Evolutionary conservation across 2,797 vertebrate species (phyloP).

Genomic region (Anguilla marmorata): DNA sequence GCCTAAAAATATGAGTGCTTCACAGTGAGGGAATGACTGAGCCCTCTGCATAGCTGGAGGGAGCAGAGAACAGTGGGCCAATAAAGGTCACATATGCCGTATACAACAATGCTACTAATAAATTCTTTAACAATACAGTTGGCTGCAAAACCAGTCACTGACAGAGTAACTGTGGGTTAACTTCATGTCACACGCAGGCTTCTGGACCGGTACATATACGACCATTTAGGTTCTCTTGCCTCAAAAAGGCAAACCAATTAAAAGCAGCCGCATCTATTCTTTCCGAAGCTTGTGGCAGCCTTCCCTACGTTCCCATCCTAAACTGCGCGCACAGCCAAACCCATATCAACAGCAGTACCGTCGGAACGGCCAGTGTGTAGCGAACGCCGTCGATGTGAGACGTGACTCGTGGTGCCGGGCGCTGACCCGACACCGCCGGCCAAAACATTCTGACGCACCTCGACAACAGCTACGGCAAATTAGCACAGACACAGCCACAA

Average conservation of each 20-base stretch:
- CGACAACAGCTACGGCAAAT: background rate
- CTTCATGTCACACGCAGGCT: background rate
- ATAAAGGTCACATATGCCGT: background rate
- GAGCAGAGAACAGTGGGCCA: background rate
- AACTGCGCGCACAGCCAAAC: background rate
- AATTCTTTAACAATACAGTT: background rate
- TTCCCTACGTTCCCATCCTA: background rate
- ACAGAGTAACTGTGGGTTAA: background rate
- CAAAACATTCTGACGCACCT: background rate
- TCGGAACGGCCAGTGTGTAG: background rate
- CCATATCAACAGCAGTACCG: background rate
- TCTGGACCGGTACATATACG: background rate
- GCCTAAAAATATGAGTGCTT: background rate
- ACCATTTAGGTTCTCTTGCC: background rate
- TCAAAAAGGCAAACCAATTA: background rate
- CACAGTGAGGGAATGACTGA: background rate
- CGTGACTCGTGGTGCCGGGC: background rate
- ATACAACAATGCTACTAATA: background rate
- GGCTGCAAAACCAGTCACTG: background rate
- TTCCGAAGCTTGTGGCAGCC: background rate
- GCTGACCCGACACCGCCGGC: background rate
- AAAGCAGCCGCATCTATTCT: background rate
- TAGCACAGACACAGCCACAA: background rate
- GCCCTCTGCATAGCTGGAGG: background rate
- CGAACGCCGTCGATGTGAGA: background rate